A percentile compares a stretch with the other conserved stretches of the same genome.
Conservation (phyloP, 1,140 invertebrate species). For the Drosophila suzukii region DNA sequence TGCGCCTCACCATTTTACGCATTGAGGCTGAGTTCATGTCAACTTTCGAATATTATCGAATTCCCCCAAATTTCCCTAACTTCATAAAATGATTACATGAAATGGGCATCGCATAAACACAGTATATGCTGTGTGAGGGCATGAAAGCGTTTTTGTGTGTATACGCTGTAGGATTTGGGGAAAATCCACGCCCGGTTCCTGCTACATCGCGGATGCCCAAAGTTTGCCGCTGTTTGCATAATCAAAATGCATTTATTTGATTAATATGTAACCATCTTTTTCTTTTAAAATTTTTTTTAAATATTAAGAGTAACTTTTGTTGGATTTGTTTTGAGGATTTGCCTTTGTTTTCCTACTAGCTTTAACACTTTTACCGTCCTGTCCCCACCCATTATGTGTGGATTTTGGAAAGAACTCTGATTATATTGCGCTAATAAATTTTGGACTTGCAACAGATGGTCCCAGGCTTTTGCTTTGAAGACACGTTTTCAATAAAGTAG, state of each 20-base stretch:
- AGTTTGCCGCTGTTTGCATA: slow-evolving; percentile 35
- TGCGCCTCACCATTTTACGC: too few species aligned
- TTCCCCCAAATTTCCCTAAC: too few species aligned
- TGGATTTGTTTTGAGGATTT: slow-evolving; percentile 27
- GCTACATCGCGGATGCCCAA: slow-evolving; percentile 2
- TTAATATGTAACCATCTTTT: slow-evolving; percentile 39
- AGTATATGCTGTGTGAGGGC: too few species aligned
- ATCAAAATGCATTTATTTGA: slow-evolving; percentile 63
- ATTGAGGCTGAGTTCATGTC: too few species aligned
- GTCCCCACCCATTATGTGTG: background rate
- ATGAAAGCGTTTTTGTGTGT: background rate
- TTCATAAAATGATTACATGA: too few species aligned
- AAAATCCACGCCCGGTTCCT: background rate
- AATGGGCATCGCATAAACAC: too few species aligned
- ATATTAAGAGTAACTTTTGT: slow-evolving; percentile 30
- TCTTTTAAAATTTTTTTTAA: slow-evolving; percentile 16
- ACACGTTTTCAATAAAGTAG: background rate
- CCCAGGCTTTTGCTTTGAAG: background rate
- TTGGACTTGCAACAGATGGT: slow-evolving; percentile 4
- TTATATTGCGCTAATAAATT: slow-evolving; percentile 6
- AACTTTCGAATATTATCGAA: too few species aligned
- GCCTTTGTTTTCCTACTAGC: slow-evolving; percentile 36
- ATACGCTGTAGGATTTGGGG: background rate
- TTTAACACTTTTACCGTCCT: slow-evolving; percentile 28
- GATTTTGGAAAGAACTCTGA: background rate